Conservation (phyloP, 2,797 vertebrate genomes). For the Sebastes hubbsi region DNA sequence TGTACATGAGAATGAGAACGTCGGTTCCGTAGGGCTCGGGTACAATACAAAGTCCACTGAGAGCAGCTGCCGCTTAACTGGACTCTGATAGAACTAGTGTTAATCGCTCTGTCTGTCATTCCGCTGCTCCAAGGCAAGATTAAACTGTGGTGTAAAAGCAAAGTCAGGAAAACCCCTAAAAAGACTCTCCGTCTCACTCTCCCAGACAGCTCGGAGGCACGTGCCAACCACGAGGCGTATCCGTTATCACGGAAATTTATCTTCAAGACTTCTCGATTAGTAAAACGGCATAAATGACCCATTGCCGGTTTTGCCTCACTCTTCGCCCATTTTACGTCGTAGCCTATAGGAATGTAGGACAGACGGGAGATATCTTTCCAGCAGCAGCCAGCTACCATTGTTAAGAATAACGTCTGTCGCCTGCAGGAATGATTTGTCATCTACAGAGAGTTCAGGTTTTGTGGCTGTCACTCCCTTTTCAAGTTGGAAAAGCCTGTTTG, state of each 20-base stretch:
- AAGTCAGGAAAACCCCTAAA: constrained; percentile 67
- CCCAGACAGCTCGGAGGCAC: constrained; percentile 39
- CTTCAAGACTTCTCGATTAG: constrained; percentile 57
- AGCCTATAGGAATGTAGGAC: constrained; percentile 63
- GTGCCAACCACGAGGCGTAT: constrained; percentile 37
- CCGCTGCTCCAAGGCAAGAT: constrained; percentile 68
- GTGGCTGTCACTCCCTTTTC: constrained; percentile 71
- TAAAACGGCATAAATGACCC: constrained; percentile 63
- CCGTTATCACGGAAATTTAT: constrained; percentile 61
- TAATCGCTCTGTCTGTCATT: constrained; percentile 67
- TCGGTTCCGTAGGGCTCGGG: constrained; percentile 2
- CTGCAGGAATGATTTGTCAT: constrained; percentile 72
- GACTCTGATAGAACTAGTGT: constrained; percentile 62
- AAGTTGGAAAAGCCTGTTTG: constrained; percentile 71
- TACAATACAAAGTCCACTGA: constrained; percentile 31
- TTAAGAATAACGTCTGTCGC: constrained; percentile 69
- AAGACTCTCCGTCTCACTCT: constrained; percentile 56
- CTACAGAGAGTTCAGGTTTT: constrained; percentile 73
- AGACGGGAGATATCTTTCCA: constrained; percentile 59
- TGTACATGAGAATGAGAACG: constrained; percentile 17
- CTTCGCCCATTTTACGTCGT: constrained; percentile 35
- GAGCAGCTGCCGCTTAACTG: constrained; percentile 43
- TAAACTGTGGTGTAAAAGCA: constrained; percentile 66
- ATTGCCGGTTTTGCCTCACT: constrained; percentile 36
- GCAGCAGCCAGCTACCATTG: constrained; percentile 55